These are phyloP conservation scores for Habropoda laboriosa DNA, from an alignment of 1,140 invertebrate genomes.

Conservation along the genomic window DNA sequence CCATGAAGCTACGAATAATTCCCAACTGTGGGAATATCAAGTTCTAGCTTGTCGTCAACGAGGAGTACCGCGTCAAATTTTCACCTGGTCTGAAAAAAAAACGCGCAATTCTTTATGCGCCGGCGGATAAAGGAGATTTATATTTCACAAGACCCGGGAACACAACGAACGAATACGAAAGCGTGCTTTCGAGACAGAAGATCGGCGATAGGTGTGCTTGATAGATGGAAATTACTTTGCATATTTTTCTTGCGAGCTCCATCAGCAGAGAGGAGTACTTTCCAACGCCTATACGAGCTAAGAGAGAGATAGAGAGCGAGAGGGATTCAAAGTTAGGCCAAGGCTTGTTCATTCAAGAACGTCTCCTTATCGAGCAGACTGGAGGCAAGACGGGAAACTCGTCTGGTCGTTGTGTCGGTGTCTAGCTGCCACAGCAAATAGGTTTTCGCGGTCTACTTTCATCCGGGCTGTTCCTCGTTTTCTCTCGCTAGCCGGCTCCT, in stretches of 20 bases:
- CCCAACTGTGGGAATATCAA: neutral
- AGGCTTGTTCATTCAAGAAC: neutral
- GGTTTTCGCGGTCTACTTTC: neutral
- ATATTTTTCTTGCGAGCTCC: slow-evolving; percentile 47
- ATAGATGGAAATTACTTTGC: slow-evolving; percentile 66
- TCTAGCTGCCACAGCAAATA: neutral
- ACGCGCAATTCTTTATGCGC: slow-evolving; percentile 42
- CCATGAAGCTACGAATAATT: neutral
- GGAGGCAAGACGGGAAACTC: neutral
- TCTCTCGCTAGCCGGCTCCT: neutral
- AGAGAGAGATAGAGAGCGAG: no score
- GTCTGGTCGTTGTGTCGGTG: neutral
- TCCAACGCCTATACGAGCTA: neutral
- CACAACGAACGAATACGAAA: slow-evolving; percentile 34
- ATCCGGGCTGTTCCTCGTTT: neutral
- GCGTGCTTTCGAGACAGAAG: slow-evolving; percentile 23
- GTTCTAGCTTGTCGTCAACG: neutral
- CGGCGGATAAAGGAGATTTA: slow-evolving; percentile 65
- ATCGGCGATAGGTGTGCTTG: slow-evolving; percentile 59
- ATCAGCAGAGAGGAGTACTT: neutral
- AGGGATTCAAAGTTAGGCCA: neutral
- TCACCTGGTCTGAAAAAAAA: neutral
- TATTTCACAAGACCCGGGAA: slow-evolving; percentile 58
- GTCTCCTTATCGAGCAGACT: neutral
- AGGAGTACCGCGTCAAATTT: slow-evolving; percentile 4